Percentiles rank a stretch among this genome's conserved stretches.
Conservation (phyloP, 2,888 invertebrate species). For the Platycnemis pennipes region DNA sequence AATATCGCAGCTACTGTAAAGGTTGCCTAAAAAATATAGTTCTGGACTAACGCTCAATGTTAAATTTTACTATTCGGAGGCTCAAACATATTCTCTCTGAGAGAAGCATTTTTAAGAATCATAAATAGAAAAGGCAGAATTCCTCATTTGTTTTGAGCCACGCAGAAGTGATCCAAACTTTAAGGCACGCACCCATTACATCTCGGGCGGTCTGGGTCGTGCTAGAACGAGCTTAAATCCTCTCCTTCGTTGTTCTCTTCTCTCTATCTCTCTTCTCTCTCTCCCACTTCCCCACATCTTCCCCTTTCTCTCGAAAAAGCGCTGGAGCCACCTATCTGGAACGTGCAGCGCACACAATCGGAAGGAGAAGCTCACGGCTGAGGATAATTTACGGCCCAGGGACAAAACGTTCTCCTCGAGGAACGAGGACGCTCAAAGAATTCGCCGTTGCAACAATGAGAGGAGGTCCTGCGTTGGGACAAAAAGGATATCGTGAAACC, state of each 20-base stretch:
- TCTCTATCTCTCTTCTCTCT: no score
- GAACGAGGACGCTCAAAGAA: not conserved
- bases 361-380: not conserved
- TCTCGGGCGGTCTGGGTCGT: not conserved
- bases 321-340: not conserved
- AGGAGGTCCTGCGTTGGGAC: not conserved
- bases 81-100: no score
- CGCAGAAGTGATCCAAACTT: no score
- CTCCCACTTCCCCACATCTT: not conserved
- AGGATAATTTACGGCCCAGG: slow-evolving; percentile 14
- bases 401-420: not conserved
- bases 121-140: no score
- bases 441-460: not conserved
- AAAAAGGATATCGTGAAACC: not conserved
- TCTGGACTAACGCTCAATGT: no score
- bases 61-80: no score
- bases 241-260: no score
- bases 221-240: not conserved
- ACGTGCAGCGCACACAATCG: slow-evolving; percentile 13
- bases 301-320: not conserved
- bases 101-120: no score
- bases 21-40: no score
- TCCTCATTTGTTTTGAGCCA: no score
- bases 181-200: not conserved
- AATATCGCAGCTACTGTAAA: no score